phyloP scores from a whole-genome alignment of 2,113 vertebrate species.

The Rousettus leschenaultii region DNA sequence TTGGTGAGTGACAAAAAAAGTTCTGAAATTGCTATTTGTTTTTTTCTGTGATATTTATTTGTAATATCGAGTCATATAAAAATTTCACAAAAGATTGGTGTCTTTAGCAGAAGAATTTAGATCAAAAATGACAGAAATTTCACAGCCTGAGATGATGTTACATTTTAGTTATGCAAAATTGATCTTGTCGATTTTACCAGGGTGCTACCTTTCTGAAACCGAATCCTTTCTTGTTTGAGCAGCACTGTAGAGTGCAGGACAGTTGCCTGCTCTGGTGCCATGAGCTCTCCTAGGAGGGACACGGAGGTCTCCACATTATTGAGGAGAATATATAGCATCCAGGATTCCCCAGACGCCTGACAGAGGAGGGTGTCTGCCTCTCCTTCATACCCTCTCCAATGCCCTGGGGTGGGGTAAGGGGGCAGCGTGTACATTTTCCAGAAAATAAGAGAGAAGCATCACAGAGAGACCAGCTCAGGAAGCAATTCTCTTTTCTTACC shows the following conservation, averaged over 20 bases:
- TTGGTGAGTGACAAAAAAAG: not conserved
- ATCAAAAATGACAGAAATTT: slow-evolving; percentile 19
- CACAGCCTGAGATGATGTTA: not conserved
- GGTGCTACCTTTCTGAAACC: not conserved
- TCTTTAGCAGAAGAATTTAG: slow-evolving; percentile 40
- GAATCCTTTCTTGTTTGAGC: not conserved
- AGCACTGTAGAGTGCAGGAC: not conserved
- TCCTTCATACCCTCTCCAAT: not conserved
- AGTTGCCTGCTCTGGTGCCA: not conserved
- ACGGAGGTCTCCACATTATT: not conserved
- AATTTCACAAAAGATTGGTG: not conserved
- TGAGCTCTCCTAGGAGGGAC: not conserved
- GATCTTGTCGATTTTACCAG: not conserved
- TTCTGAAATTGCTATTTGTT: slow-evolving; percentile 57
- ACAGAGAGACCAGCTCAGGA: not conserved
- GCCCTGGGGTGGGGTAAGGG: no score
- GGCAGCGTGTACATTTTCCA: not conserved
- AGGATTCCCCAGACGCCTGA: not conserved
- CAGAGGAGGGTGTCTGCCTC: rapidly evolving
- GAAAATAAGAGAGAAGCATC: not conserved
- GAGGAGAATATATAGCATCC: not conserved
- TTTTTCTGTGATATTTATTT: slow-evolving; percentile 51
- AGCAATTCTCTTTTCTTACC: not conserved
- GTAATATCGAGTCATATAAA: slow-evolving; percentile 32
- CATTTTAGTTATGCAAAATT: not conserved